Base-by-base conservation (phyloP, 2,113 vertebrate genomes). In the Chamaea fasciata region DNA sequence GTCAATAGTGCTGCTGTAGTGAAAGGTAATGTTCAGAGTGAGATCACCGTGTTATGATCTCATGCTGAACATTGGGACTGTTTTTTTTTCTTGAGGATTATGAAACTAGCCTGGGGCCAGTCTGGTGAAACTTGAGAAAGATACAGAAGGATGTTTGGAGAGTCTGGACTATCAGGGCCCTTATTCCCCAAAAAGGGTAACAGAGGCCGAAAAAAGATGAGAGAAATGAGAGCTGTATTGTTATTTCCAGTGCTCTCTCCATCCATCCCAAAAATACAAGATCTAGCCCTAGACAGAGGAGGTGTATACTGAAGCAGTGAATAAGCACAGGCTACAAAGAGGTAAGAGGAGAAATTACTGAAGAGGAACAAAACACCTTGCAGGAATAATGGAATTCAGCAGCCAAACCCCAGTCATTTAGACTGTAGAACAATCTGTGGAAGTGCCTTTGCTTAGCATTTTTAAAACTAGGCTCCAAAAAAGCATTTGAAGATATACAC, bases 81-180 rank as follows among this genome's bases (percentile, higher is more conserved):
- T 41, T 3, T 49, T 26, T 31, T 83, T 92, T 91, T 73, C 74
- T 78, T 88, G 74, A 76, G 82, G 94, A 95, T 95, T 95, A 88
- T 97, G 95, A 95, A 96, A 95, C 78, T 93, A 96, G 96, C 97
- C 96, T 87, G 73, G 95, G 96, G 95, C 83, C 65, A 95, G 81
- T 62, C 91, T 94, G 86, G 81, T 94, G 65, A 96, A 78, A 89
- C 78, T 81, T 96, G 85, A 94, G 85, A 95, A 92, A 95, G 91
- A 80, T 71, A 80, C 3, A 94, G 92, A 85, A 82, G 50, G 26
- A 55, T 97, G 60, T 95, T 94, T 79, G 73, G 83, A 91, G 75
- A 93, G 53, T 31, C 26, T 90, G 75, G 84, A 73, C 78, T 91
- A 84, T 69, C 80, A 88, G 50, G 86, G 75, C 53, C 57, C 90